Conservation (phyloP, 2,888 invertebrate genomes). For the Leptinotarsa haldemani region DNA sequence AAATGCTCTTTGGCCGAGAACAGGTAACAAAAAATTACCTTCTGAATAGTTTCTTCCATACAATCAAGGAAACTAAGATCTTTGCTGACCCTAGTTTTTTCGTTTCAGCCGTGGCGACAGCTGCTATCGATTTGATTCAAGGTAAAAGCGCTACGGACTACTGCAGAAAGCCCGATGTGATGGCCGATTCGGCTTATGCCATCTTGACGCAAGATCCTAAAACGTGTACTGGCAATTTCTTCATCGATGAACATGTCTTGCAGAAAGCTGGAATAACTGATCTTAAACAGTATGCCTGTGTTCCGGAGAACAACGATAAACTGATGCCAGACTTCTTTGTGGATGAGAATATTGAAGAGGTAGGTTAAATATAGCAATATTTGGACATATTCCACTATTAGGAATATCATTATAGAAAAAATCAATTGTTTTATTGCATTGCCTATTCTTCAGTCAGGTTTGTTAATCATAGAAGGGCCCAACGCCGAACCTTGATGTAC, state of each 20-base stretch:
- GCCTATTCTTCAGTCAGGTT: too few relatives aligned
- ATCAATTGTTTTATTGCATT: too few relatives aligned
- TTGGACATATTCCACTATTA: background rate
- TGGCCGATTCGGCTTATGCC: constrained; percentile 90
- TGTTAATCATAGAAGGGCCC: too few relatives aligned
- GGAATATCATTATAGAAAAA: too few relatives aligned
- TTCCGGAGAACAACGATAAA: constrained; percentile 74
- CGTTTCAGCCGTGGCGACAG: constrained; percentile 86
- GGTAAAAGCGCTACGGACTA: constrained; percentile 74
- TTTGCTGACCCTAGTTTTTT: constrained; percentile 14
- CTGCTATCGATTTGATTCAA: constrained; percentile 89
- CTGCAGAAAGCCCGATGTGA: constrained; percentile 85
- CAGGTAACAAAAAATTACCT: constrained; percentile 69
- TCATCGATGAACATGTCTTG: constrained; percentile 91
- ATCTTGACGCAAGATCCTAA: constrained; percentile 83
- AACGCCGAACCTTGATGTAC: too few relatives aligned
- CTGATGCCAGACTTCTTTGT: constrained; percentile 92
- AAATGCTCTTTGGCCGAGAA: constrained; percentile 96
- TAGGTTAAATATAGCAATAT: background rate
- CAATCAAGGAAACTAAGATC: background rate
- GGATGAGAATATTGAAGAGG: constrained; percentile 64
- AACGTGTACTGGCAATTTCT: constrained; percentile 87
- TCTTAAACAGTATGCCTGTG: constrained; percentile 85
- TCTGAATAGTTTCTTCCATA: background rate
- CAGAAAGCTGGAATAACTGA: constrained; percentile 83